Conservation (phyloP, 2,888 invertebrate species). For the Sisyra terminalis region DNA sequence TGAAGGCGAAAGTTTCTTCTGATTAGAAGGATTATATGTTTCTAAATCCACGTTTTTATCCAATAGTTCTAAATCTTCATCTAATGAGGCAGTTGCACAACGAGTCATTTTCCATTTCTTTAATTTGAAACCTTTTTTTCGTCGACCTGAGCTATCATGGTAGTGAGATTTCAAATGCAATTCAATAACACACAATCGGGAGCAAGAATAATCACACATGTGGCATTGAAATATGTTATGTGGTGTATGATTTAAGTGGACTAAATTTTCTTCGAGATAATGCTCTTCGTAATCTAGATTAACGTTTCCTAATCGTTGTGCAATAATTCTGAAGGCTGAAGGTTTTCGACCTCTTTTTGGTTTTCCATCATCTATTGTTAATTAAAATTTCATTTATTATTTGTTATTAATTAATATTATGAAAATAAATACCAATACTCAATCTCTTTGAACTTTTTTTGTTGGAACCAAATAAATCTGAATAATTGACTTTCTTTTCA, state of each 20-base stretch:
- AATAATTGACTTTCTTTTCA: conserved; percentile 30
- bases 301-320: no score
- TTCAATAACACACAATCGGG: conserved; percentile 55
- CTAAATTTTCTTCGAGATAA: no score
- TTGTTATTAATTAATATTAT: no score
- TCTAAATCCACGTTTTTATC: conserved; percentile 15
- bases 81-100: conserved; percentile 16
- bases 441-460: conserved; percentile 8
- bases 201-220: conserved; percentile 45
- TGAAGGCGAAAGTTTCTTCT: conserved; percentile 10
- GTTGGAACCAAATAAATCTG: conserved; percentile 31
- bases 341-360: no score
- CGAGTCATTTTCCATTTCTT: conserved; percentile 15
- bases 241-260: neutral
- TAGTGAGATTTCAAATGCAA: conserved; percentile 56
- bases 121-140: conserved; percentile 16
- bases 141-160: conserved; percentile 22
- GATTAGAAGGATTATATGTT: conserved; percentile 9
- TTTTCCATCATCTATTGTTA: no score
- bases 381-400: no score
- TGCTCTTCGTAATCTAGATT: no score
- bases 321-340: no score
- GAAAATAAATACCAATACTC: no score
- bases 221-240: conserved; percentile 36
- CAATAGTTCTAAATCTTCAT: conserved; percentile 17